Base-by-base conservation (phyloP, 35 echinoderm and acorn worm genomes). In the Ophiothrix spiculata region DNA sequence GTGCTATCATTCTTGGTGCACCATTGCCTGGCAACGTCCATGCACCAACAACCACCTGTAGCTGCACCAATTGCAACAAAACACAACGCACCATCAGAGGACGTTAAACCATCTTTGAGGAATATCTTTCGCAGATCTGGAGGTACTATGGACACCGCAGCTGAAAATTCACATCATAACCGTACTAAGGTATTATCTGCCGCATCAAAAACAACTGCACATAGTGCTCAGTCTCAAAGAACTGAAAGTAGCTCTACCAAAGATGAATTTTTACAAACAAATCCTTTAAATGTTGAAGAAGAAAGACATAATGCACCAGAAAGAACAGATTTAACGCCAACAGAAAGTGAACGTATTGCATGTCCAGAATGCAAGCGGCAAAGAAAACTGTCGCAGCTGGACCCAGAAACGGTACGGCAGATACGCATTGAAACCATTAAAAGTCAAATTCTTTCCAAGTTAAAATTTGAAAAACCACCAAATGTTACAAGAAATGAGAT, bases 381-480 rank as follows among this genome's bases (percentile, higher is more conserved):
- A 64, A 54, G 63, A 60, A 60, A 84, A 64, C 42, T 84, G 12
- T 16, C 33, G 40, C 33, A 84, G 10, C 81, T 84, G 14, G 46
- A 86, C 39, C 90, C 90, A 1, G 64, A 92, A 32, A 78, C 49
- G 36, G 29, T 82, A 34, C 36, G 86, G 36, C 79, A 87, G 25
- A 19, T 93, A 16, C 81, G 92, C 0, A 79, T 93, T 17, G 86
- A 93, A 74, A 56, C 39, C 37, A 93, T 93, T 23, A 93, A 93
- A 76, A 86, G 49, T 31, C 86, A 85, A 23, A 93, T 93, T 73
- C 75, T 93, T 36, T 77, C 78, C 38, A 93, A 93, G 77, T 83
- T 93, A 4, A 64, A 78, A 64, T 46, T 93, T 77, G 83, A 88
- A 17, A 40, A 63, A 37, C 87, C 87, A 39, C 92, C 92, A 21